Evolutionary conservation across 2,113 vertebrate genomes (phyloP), one percentile per base, ranked within the genome.

Genomic region (Pygoscelis antarcticus): DNA sequence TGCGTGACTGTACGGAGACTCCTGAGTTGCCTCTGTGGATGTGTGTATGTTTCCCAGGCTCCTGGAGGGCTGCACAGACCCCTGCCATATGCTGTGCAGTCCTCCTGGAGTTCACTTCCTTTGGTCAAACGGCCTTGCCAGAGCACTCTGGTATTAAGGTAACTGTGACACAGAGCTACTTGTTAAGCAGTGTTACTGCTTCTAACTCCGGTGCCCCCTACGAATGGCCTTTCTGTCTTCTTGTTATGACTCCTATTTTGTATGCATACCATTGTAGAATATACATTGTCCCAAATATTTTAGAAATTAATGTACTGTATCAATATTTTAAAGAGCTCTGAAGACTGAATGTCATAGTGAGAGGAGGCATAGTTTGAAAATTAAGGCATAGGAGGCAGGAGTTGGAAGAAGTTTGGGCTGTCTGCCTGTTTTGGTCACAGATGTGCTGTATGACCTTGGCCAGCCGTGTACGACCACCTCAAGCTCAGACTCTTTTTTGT

Each of bases 401-500:
- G 12, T 3, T 54, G 42, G 51, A 83, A 70, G 42, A 75, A 10
- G 19, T 80, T 95, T 92, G 96, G 75, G 84, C 79, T 75, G 5
- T 68, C 25, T 78, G 79, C 66, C 87, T 10, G 2, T 57, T 87
- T 54, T 77, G 68, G 42, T 81, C 60, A 90, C 88, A 64, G 66
- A 26, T 70, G 42, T 83, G 32, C 68, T 62, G 7, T 36, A 2
- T 80, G 82, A 96, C 89, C 83, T 96, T 89, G 85, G 44, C 40
- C n/a, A 44, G 60, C 30, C 0, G 0, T 26, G 9, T 27, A 77
- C 60, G 71, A 70, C 68, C 0, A 0, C 38, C 69, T 82, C 65
- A 68, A 64, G 38, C 57, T 78, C 52, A 68, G 72, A 36, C 27
- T 26, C 26, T 76, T 82, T 30, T 60, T 81, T 84, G 42, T 78